These are phyloP conservation scores for Callorhinus ursinus DNA, from an alignment of 2,113 vertebrate genomes.

Conservation along the genomic window DNA sequence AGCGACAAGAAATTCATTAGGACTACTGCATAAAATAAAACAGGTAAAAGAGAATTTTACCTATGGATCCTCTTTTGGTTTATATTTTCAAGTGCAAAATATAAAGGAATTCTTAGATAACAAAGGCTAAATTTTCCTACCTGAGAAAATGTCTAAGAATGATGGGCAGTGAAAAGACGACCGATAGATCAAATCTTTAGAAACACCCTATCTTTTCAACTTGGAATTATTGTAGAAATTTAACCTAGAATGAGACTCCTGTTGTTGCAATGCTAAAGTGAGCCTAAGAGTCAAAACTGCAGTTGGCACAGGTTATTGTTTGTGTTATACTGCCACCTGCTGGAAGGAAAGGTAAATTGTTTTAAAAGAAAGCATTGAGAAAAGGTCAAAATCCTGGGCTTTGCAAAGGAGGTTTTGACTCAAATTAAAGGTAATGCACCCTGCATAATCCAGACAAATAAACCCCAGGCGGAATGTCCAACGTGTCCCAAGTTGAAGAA, in stretches of 20 bases:
- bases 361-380: background rate
- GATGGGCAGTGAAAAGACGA: slow-evolving; percentile 15
- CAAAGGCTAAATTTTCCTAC: background rate
- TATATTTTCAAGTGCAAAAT: background rate
- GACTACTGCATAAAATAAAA: background rate
- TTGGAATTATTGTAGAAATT: slow-evolving; percentile 75
- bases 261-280: background rate
- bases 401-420: slow-evolving; percentile 7
- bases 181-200: slow-evolving; percentile 58
- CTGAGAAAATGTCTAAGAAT: background rate
- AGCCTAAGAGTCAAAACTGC: background rate
- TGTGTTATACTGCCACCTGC: slow-evolving; percentile 83
- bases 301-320: slow-evolving; percentile 54
- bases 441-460: background rate
- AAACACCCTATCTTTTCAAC: slow-evolving; percentile 70
- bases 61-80: background rate
- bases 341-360: slow-evolving; percentile 68
- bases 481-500: background rate
- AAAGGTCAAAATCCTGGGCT: background rate
- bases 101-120: slow-evolving; percentile 1
- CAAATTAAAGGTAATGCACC: background rate
- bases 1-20: background rate
- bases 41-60: background rate
- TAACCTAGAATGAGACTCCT: slow-evolving; percentile 33
- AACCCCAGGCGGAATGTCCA: background rate